Conservation (phyloP, 2,797 vertebrate genomes). For the Oceanodroma leucorhoa region DNA sequence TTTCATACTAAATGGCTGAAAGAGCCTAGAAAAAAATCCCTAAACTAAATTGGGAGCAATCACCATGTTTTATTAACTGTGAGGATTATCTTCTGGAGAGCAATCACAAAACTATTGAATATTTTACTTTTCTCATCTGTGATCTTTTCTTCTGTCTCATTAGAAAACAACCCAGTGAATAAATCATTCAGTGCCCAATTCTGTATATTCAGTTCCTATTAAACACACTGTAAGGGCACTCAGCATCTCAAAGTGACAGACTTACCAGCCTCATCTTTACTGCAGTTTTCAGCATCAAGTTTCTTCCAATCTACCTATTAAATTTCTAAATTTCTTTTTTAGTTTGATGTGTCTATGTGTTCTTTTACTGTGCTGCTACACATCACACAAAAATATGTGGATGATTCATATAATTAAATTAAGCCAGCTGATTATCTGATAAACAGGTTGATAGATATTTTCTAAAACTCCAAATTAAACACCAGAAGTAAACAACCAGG, state of each 20-base stretch:
- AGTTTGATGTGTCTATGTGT: neutral
- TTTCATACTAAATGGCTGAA: constrained; percentile 11
- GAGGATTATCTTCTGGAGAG: constrained; percentile 45
- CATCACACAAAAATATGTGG: neutral
- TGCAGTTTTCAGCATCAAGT: neutral
- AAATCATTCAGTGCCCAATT: constrained; percentile 39
- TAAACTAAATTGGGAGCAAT: constrained; percentile 37
- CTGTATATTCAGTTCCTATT: constrained; percentile 23
- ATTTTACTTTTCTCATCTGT: constrained; percentile 59
- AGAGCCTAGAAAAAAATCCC: constrained; percentile 2
- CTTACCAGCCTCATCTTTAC: neutral
- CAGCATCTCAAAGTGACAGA: neutral
- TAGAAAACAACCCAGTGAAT: constrained; percentile 57
- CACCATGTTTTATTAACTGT: constrained; percentile 58
- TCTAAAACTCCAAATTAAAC: neutral
- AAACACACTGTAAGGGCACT: neutral
- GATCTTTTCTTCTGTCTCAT: constrained; percentile 62
- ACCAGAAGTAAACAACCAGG: neutral
- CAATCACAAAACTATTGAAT: constrained; percentile 63
- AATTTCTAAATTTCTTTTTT: neutral
- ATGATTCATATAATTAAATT: neutral
- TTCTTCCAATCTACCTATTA: neutral
- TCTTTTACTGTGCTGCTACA: neutral
- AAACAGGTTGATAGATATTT: neutral
- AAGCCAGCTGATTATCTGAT: neutral